Percentiles rank a stretch among this genome's conserved stretches.
phyloP scores from a whole-genome alignment of 2,113 vertebrate species.

The Pelmatolapia mariae region DNA sequence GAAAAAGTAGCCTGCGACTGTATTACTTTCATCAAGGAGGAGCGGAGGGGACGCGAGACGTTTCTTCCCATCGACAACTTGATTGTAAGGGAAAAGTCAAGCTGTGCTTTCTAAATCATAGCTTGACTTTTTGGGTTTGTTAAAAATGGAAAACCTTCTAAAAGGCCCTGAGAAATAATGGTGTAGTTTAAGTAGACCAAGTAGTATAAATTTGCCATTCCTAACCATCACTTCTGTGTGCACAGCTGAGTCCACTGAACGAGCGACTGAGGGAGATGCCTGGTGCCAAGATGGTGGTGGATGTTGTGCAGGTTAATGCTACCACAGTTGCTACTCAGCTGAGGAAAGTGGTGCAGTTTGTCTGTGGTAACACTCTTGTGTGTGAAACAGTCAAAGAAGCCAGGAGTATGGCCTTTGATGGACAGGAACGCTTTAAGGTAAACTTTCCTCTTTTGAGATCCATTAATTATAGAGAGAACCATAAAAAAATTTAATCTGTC shows the following conservation, averaged over 20 bases:
- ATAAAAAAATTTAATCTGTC: neutral
- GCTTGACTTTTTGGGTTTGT: neutral
- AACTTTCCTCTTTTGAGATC: neutral
- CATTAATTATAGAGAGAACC: neutral
- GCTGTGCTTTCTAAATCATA: neutral
- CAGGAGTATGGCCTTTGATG: conserved; percentile 77
- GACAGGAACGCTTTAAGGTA: conserved; percentile 82
- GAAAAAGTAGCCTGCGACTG: conserved; percentile 87
- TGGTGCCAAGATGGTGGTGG: conserved; percentile 85
- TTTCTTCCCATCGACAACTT: conserved; percentile 92
- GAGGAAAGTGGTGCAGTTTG: conserved; percentile 87
- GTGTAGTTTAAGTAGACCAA: neutral
- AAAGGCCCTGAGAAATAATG: neutral
- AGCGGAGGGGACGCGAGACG: conserved; percentile 87
- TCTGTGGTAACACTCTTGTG: conserved; percentile 87
- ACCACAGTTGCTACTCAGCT: conserved; percentile 51
- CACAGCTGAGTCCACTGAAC: conserved; percentile 84
- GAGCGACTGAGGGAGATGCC: conserved; percentile 86
- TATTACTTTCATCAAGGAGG: conserved; percentile 84
- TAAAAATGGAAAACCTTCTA: neutral
- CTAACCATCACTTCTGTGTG: neutral
- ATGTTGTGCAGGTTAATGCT: conserved; percentile 80
- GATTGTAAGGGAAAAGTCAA: conserved; percentile 71
- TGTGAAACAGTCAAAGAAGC: conserved; percentile 90
- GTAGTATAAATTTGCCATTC: neutral